Percentiles rank a stretch among this genome's conserved stretches.
Evolutionary conservation across 2,113 vertebrate genomes (phyloP).

Genomic region (Tychaedon coryphoeus): DNA sequence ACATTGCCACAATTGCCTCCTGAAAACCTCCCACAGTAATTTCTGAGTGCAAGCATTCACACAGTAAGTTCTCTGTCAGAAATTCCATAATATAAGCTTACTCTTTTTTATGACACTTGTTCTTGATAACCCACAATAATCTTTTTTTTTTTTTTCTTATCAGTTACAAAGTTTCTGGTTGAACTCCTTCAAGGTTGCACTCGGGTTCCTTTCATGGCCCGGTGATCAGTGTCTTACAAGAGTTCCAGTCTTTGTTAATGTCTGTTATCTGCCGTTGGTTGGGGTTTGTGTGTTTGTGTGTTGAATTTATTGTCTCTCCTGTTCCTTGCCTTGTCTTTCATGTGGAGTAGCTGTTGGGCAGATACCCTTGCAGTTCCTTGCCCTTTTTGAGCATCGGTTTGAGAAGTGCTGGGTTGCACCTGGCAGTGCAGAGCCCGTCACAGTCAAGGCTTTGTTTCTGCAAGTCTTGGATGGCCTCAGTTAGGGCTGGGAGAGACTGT

Average conservation of each 20-base stretch:
- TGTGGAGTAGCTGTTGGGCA: background rate
- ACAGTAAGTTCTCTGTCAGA: background rate
- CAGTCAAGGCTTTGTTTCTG: background rate
- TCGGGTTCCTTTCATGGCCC: background rate
- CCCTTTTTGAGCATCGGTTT: background rate
- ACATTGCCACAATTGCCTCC: background rate
- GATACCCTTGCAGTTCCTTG: constrained; percentile 7
- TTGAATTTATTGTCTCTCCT: constrained; percentile 38
- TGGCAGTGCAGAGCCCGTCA: fast-evolving
- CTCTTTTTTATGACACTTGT: background rate
- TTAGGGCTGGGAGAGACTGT: background rate
- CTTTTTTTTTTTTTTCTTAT: background rate
- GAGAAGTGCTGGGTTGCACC: background rate
- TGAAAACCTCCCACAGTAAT: background rate
- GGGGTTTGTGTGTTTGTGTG: background rate
- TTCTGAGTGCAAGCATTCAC: background rate
- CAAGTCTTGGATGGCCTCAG: background rate
- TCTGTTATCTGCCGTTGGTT: constrained; percentile 32
- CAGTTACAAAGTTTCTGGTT: constrained; percentile 27
- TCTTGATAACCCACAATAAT: constrained; percentile 28
- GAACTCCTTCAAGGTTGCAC: constrained; percentile 41
- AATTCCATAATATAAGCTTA: background rate
- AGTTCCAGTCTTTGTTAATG: background rate
- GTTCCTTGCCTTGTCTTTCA: constrained; percentile 44
- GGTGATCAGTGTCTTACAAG: background rate